Conservation (phyloP, 2,797 vertebrate genomes). For the Gallinago stenura region DNA sequence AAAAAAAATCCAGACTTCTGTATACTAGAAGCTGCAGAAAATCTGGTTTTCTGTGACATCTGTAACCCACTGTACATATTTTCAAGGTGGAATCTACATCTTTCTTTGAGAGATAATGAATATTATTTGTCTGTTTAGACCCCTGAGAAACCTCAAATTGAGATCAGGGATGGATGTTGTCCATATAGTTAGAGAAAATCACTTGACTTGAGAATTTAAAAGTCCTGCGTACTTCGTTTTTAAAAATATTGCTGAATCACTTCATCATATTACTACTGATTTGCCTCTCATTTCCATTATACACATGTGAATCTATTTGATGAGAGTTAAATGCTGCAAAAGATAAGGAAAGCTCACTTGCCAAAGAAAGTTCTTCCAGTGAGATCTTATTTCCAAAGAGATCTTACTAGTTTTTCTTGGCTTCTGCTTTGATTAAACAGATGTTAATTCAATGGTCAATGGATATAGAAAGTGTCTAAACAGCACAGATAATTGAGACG, state of each 20-base stretch:
- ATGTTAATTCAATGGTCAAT: background rate
- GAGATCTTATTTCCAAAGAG: background rate
- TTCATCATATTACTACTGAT: background rate
- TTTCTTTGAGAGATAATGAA: background rate
- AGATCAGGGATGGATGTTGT: background rate
- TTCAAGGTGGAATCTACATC: constrained; percentile 10
- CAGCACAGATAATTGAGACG: background rate
- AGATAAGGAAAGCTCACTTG: background rate
- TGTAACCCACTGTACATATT: background rate
- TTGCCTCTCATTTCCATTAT: background rate
- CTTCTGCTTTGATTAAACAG: background rate
- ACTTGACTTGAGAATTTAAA: background rate
- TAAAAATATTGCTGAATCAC: background rate
- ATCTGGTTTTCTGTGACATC: constrained; percentile 37
- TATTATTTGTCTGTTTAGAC: background rate
- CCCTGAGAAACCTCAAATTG: background rate
- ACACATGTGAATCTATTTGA: background rate
- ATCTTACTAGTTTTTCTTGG: background rate
- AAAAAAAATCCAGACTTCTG: constrained; percentile 17
- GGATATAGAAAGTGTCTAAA: background rate
- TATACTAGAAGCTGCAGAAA: constrained; percentile 36
- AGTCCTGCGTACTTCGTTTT: background rate
- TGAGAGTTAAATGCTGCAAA: background rate
- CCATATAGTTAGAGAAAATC: background rate
- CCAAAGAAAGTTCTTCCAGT: background rate